Evolutionary conservation across 2,113 vertebrate species (phyloP).

Genomic region (Glaucidium brasilianum): DNA sequence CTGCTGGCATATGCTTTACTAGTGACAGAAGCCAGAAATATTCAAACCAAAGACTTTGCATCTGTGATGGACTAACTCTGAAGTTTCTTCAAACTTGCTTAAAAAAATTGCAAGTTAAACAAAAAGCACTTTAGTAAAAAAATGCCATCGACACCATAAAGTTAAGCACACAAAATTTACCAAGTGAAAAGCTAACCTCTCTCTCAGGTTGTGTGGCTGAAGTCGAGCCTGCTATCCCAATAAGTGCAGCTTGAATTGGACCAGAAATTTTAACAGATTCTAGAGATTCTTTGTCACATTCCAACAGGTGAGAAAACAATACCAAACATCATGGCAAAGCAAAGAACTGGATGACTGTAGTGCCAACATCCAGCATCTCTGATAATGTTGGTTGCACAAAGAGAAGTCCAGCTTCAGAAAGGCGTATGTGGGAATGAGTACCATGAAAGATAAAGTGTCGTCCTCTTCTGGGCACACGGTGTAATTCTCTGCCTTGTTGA

Average conservation of each 20-base stretch:
- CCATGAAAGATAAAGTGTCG: accelerated
- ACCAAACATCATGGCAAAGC: background rate
- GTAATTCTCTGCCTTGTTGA: background rate
- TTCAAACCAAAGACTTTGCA: background rate
- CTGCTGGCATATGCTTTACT: background rate
- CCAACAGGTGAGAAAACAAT: background rate
- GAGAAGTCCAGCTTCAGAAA: background rate
- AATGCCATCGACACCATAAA: background rate
- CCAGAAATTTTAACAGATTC: background rate
- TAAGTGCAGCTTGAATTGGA: background rate
- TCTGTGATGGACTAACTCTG: background rate
- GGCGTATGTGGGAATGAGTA: background rate
- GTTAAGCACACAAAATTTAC: background rate
- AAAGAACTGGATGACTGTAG: background rate
- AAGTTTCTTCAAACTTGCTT: background rate
- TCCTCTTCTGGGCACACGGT: background rate
- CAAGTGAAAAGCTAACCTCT: background rate
- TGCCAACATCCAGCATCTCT: background rate
- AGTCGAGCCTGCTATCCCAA: background rate
- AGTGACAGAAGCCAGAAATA: background rate
- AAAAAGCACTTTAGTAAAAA: background rate
- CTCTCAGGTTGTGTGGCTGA: background rate
- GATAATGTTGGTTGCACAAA: background rate
- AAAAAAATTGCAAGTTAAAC: background rate
- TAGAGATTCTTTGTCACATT: background rate